A percentile compares a stretch with the other conserved stretches of the same genome.
These are phyloP conservation scores for Anguilla megastoma DNA, from an alignment of 2,797 vertebrate species.

Conservation along the genomic window DNA sequence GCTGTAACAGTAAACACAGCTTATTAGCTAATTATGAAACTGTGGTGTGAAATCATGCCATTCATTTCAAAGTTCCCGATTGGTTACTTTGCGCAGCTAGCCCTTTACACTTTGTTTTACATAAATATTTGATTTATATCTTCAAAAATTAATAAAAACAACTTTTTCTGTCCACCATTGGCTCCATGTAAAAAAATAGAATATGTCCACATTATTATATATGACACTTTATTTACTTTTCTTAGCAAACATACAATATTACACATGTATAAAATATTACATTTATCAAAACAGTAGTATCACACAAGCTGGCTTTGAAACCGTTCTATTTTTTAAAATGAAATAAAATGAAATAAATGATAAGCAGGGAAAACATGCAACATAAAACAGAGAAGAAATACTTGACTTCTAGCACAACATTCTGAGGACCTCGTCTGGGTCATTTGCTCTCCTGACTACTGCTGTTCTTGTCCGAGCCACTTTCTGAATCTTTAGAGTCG, in stretches of 20 bases:
- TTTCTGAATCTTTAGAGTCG: conserved; percentile 16
- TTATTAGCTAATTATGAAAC: not conserved
- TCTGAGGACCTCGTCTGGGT: not conserved
- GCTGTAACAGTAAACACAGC: not conserved
- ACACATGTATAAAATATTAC: conserved; percentile 11
- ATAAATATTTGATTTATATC: not conserved
- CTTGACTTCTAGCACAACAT: not conserved
- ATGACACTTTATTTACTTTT: conserved; percentile 23
- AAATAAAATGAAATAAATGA: not conserved
- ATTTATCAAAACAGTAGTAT: not conserved
- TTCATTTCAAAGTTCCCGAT: not conserved
- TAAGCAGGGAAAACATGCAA: not conserved
- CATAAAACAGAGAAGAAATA: not conserved
- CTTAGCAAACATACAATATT: conserved; percentile 30
- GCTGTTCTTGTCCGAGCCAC: conserved; percentile 19
- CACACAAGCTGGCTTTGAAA: conserved; percentile 3
- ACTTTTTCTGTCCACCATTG: not conserved
- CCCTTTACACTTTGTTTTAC: not conserved
- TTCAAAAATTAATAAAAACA: not conserved
- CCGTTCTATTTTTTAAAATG: not conserved
- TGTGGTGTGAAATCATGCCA: not conserved
- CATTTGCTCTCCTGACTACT: conserved; percentile 25
- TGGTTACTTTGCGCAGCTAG: not conserved
- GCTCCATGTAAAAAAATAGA: not conserved
- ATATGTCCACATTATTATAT: not conserved